Evolutionary conservation across 92 coral and sea anemone species (phyloP), one percentile per base, ranked within the genome.

Genomic region (Anthopleura xanthogrammica): DNA sequence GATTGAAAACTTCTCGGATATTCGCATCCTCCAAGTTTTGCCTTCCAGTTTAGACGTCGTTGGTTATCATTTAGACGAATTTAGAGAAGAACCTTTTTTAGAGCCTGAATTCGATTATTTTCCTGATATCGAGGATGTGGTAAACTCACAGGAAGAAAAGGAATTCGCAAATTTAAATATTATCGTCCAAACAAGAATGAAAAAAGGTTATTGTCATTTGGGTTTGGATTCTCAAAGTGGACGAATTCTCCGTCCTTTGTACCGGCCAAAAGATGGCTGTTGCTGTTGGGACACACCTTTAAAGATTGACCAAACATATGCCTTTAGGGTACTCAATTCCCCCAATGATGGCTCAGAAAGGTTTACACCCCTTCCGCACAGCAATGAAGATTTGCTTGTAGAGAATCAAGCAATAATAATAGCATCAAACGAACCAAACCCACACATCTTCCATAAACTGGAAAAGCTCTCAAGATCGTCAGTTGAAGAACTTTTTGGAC

Each of bases 81-180:
- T 62, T 14, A n/a, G 3, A 62, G 70, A 62, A 62, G 70, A 62
- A 62, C 11, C 70, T 2, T 62, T 11, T 24, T 12, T 20, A 23
- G 70, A 62, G 70, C 70, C 70, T 23, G 70, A 62, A 62, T 62
- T 62, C 19, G 70, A 62, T 62, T 62, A 62, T 14, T 62, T 62
- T 5, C 70, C 70, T 62, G 70, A 62, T 14, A 20, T 62, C 29
- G 70, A 62, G 29, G 70, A 62, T 9, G 36, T n/a, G 24, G 29
- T 2, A n/a, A 62, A 62, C 36, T 20, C 70, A 62, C 70, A 62
- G 12, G 70, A 62, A 62, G 36, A 62, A 62, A 11, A 54, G 16
- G 14, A 23, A 8, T 7, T 62, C 12, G 29, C 20, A 23, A 62
- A 62, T 62, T 62, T 62, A 36, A 23, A 62, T 8, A 62, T 62